phyloP scores from a whole-genome alignment of 2,797 vertebrate genomes.

The Gymnothorax javanicus region DNA sequence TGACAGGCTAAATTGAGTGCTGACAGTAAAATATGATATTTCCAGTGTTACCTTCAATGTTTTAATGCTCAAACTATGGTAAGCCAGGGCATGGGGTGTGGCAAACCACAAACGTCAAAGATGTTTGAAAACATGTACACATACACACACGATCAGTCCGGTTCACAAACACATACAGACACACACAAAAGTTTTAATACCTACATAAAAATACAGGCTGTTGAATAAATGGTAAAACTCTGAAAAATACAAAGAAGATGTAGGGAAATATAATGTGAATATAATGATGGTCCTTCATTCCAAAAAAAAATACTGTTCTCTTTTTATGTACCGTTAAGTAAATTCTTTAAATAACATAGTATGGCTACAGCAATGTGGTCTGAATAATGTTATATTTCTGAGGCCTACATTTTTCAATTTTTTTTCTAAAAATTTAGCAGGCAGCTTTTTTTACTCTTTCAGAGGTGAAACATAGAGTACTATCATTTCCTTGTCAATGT shows the following conservation, averaged over 20 bases:
- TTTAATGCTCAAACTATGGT: background rate
- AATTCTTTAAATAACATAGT: background rate
- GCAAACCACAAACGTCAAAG: background rate
- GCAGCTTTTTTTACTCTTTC: background rate
- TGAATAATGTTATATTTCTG: background rate
- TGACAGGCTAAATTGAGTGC: background rate
- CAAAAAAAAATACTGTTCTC: background rate
- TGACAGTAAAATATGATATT: conserved; percentile 8
- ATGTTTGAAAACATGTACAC: background rate
- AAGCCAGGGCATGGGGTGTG: background rate
- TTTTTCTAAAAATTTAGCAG: background rate
- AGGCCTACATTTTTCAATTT: background rate
- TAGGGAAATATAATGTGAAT: background rate
- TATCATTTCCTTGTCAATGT: background rate
- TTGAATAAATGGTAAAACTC: background rate
- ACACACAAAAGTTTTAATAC: background rate
- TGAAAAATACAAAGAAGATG: background rate
- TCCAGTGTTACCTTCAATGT: background rate
- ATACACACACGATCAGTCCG: background rate
- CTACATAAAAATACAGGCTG: background rate
- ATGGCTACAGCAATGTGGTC: background rate
- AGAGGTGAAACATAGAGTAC: background rate
- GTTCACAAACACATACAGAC: background rate
- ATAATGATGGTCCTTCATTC: background rate
- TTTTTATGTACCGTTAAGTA: background rate